A percentile compares a stretch with the other conserved stretches of the same genome.
Conservation (phyloP, 2,797 vertebrate genomes). For the Melopsittacus undulatus region DNA sequence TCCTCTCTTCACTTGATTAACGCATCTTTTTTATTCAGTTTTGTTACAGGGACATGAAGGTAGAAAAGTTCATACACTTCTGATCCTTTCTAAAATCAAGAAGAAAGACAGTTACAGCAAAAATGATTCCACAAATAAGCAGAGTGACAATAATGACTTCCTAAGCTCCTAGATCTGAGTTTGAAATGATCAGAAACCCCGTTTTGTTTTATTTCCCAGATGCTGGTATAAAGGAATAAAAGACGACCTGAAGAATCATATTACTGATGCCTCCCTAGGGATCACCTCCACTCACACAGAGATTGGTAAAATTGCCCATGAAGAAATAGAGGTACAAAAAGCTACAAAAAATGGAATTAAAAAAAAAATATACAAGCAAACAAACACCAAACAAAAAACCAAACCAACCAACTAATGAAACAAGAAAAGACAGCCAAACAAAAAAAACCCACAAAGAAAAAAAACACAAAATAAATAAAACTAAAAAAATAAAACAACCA, state of each 20-base stretch:
- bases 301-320: neutral
- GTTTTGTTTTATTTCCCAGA: neutral
- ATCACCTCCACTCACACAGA: neutral
- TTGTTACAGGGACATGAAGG: neutral
- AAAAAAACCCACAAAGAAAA: neutral
- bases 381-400: neutral
- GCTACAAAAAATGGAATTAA: neutral
- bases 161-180: neutral
- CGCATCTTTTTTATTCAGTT: neutral
- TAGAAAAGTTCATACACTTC: neutral
- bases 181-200: neutral
- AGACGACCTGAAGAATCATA: neutral
- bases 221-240: neutral
- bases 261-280: neutral
- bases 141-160: neutral
- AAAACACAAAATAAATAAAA: no score
- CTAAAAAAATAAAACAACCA: no score
- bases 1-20: neutral
- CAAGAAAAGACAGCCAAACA: no score
- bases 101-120: neutral
- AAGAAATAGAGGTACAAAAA: neutral
- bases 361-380: neutral
- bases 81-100: neutral
- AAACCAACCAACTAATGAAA: neutral
- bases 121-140: neutral